Percentiles rank a stretch among this genome's conserved stretches.
phyloP scores from a whole-genome alignment of 2,113 vertebrate species.

The Motacilla tschutschensis region DNA sequence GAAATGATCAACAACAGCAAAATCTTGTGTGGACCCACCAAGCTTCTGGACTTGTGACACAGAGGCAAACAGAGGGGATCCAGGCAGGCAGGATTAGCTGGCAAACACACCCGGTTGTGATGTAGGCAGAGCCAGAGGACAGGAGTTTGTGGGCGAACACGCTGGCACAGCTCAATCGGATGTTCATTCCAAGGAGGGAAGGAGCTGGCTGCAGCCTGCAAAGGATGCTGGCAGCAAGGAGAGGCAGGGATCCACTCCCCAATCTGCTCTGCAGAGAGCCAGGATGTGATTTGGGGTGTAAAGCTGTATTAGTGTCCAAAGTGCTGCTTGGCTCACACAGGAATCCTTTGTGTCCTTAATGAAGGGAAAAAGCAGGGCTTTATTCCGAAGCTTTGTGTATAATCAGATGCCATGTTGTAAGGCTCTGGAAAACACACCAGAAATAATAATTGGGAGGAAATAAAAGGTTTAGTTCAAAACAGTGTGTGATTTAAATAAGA shows the following conservation, averaged over 20 bases:
- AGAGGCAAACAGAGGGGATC: not conserved
- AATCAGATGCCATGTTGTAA: conserved; percentile 79
- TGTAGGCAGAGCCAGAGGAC: conserved; percentile 60
- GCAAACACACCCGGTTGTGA: rapidly evolving
- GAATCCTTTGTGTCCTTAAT: conserved; percentile 79
- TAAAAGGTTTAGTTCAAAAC: conserved; percentile 79
- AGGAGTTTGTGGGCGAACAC: conserved; percentile 36
- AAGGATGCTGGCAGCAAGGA: conserved; percentile 68
- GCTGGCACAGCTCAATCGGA: conserved; percentile 51
- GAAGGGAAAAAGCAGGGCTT: conserved; percentile 77
- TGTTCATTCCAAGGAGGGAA: conserved; percentile 69
- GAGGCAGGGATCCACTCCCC: conserved; percentile 67
- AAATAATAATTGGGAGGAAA: conserved; percentile 81
- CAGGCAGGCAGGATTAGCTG: not conserved
- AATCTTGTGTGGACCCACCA: not conserved
- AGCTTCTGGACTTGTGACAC: not conserved
- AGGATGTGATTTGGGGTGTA: conserved; percentile 71
- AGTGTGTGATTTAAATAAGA: conserved; percentile 77
- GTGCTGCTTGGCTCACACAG: conserved; percentile 74
- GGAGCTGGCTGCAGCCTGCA: conserved; percentile 65
- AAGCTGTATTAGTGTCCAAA: conserved; percentile 76
- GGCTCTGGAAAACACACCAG: conserved; percentile 79
- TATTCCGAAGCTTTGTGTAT: conserved; percentile 76
- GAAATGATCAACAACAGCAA: not conserved
- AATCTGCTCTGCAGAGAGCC: conserved; percentile 66